Percentiles rank a stretch among this genome's conserved stretches.
phyloP scores from a whole-genome alignment of 2,113 vertebrate genomes.

The Laticauda colubrina region DNA sequence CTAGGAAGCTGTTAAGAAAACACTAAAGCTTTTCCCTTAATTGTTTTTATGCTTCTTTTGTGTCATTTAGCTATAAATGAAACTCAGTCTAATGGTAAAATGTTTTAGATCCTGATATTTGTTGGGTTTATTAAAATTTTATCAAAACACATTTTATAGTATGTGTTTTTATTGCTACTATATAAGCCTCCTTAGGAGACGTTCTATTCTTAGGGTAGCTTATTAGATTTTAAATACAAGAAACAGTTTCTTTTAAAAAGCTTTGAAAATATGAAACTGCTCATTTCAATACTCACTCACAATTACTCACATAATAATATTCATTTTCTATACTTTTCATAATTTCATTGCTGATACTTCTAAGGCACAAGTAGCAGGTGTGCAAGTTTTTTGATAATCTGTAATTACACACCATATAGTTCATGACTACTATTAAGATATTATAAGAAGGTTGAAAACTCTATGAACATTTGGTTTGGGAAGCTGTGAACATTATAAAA shows the following conservation, averaged over 20 bases:
- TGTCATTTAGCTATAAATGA: background rate
- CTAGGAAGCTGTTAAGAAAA: background rate
- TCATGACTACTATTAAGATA: slow-evolving; percentile 32
- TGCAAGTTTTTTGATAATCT: slow-evolving; percentile 27
- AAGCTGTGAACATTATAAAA: slow-evolving; percentile 6
- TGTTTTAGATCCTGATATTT: background rate
- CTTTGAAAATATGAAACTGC: background rate
- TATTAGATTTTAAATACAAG: background rate
- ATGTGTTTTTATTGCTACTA: background rate
- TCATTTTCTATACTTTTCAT: background rate
- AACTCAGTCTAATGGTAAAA: background rate
- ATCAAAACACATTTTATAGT: background rate
- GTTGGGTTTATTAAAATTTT: background rate
- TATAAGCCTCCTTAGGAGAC: background rate
- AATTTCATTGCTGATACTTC: background rate
- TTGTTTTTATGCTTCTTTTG: background rate
- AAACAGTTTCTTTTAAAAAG: background rate
- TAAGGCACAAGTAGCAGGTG: background rate
- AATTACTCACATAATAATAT: background rate
- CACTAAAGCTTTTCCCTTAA: background rate
- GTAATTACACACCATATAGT: slow-evolving; percentile 13
- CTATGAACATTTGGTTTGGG: slow-evolving; percentile 44
- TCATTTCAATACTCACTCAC: background rate
- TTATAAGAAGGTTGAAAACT: slow-evolving; percentile 38
- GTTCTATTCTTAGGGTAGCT: background rate